Evolutionary conservation across 2,888 invertebrate species (phyloP), one percentile per base, ranked within the genome.

Genomic region (Chymomyza fuscimana): DNA sequence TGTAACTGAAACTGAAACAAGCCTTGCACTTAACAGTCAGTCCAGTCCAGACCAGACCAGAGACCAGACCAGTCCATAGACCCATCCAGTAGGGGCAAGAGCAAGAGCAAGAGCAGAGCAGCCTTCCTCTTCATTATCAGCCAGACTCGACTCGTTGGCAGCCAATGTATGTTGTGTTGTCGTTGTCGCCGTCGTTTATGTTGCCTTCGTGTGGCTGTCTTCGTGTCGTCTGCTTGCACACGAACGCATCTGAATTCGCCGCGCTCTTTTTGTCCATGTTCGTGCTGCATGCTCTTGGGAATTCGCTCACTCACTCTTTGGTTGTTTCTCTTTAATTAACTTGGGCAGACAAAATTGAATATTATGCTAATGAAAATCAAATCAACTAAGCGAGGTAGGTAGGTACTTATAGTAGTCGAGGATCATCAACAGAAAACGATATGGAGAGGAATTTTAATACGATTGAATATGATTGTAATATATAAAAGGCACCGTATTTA

Each of bases 1-100:
- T 77, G 73, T 79, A 84, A 84, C 87, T 85, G 87, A 85, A 86
- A 84, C 77, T 67, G 61, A 60, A 52, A 52, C 66, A 77, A 73
- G 78, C 78, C 81, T 76, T 76, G 73, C 76, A 81, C 76, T 79
- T 81, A 79, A 65, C 79, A 76, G 73, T 40, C 78, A 72, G 63
- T 63, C n/a, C 62, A 46, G 50, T 19, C 32, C 60, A 36, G 58
- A 5, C n/a, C 22, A 50, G 19, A 58, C 32, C 22, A 51, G 16
- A 12, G 52, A 51, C 66, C 25, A 25, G 25, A 25, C 25, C 25
- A 25, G 25, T 25, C 5, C 16, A 40, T 64, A 25, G 46, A 10
- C 59, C 62, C 74, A 69, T 56, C 68, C 54, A 54, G 9, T n/a
- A 1, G 16, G 51, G 16, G 5, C 12, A 51, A 51, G 5, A 51